Base-by-base conservation (phyloP, 2,888 invertebrate genomes). In the Aspidiotus destructor region DNA sequence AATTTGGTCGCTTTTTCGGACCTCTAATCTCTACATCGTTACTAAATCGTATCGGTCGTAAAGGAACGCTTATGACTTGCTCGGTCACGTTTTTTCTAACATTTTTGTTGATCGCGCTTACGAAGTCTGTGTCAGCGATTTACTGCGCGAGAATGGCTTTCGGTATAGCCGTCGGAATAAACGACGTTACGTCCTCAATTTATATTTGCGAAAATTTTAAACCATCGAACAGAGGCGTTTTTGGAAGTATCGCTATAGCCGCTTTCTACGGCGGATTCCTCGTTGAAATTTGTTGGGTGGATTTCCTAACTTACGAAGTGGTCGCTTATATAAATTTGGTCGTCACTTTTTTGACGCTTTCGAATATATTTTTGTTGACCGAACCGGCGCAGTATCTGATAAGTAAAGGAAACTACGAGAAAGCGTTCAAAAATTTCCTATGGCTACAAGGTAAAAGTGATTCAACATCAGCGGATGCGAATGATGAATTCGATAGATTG, bases 301-400 rank as follows among this genome's bases (percentile, higher is more conserved):
- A 73, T 40, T 72, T 70, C 54, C 70, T 73, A 11, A 69, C 72
- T 8, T 72, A 72, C 67, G 62, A 41, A 16, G 44, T 62, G 10
- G 69, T 73, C 17, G 71, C 70, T 48, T 28, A 69, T 7, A 40
- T 71, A 17, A 72, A 73, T 40, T 40, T 73, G 10, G 28, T 60
- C 9, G 67, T 73, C 58, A 68, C 72, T 1, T 41, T 70, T 9
- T 8, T 70, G 7, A 71, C 70, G 62, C 55, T 73, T 16, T 16
- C 72, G 2, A 44, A 68, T 7, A 68, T 65, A 8, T 65, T 70
- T 15, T 71, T 71, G 41, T 69, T 73, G 68, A 71, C 62, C 41
- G 73, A 73, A 69, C 71, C 73, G 8, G 73, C 73, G 1, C 69
- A 72, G 44, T 72, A 62, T 62, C 70, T 73, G 10, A 61, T 73